Evolutionary conservation across 1,140 invertebrate species (phyloP), one percentile per base, ranked within the genome.

Genomic region (Limonius californicus): DNA sequence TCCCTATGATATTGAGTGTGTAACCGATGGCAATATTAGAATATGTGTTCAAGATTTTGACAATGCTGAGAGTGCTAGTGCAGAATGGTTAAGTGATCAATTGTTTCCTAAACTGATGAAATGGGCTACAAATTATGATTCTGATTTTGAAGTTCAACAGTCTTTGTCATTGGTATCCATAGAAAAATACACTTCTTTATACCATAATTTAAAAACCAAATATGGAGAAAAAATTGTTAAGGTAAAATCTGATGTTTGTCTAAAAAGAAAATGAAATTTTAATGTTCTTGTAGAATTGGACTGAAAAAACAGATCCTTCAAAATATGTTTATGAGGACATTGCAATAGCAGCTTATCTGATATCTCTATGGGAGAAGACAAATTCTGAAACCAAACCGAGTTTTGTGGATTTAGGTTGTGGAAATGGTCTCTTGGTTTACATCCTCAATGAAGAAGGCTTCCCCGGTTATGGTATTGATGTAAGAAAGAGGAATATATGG

Each of bases 271-370:
- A n/a, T n/a, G n/a, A n/a, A n/a, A n/a, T n/a, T n/a, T n/a, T n/a
- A n/a, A n/a, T n/a, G n/a, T n/a, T n/a, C 19, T 67, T 84, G 21
- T 70, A 87, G 80, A 84, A 85, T 59, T 97, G 95, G 95, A 84
- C 87, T 15, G 93, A 97, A 79, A 89, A 83, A 20, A 99, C 96
- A 30, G 93, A 98, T 80, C 94, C 96, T 11, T 73, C 85, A 35
- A 99, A 99, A 79, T 97, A 92, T 83, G 91, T 99, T 4, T 95
- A 91, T 81, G 96, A 99, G 83, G 97, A 99, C 76, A 82, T 99
- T 61, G 94, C 92, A 4, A 98, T 99, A 70, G 94, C 95, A 12
- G 81, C 91, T 1, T 99, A 99, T 77, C 79, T 99, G 14, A 78
- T 97, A 21, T 79, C 93, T 30, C 67, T 94, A 0, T 94, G 91